Percentiles rank a stretch among this genome's conserved stretches.
These are phyloP conservation scores for Oncorhynchus gorbuscha DNA, from an alignment of 2,113 vertebrate species.

Conservation along the genomic window DNA sequence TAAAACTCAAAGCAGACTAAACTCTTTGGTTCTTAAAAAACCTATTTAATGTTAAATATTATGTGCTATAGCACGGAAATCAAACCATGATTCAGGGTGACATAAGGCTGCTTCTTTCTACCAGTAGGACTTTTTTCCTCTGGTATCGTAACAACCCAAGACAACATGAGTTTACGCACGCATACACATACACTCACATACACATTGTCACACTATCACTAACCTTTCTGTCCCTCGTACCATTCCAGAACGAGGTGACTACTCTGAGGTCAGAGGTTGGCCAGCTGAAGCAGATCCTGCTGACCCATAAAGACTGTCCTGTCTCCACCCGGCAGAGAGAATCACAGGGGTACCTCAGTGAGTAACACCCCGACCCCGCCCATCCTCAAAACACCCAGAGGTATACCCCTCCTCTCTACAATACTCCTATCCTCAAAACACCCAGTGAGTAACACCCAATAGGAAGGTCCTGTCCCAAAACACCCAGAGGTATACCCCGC, in stretches of 20 bases:
- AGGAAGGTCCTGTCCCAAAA: no score
- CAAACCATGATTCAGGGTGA: no score
- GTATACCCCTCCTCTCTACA: not conserved
- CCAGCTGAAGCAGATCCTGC: slow-evolving; percentile 95
- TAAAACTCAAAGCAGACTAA: no score
- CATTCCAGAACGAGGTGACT: slow-evolving; percentile 90
- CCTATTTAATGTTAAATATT: no score
- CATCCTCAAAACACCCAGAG: no score
- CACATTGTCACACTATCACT: not conserved
- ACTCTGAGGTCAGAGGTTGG: slow-evolving; percentile 96
- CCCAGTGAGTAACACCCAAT: no score
- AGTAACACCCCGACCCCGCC: slow-evolving; percentile 67
- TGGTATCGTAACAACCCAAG: no score
- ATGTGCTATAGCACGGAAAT: no score
- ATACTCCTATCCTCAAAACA: not conserved
- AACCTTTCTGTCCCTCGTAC: slow-evolving; percentile 19
- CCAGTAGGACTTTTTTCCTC: no score
- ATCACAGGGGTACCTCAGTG: slow-evolving; percentile 93
- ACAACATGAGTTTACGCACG: not conserved
- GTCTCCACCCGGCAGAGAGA: slow-evolving; percentile 96
- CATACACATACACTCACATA: not conserved
- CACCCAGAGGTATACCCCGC: not conserved
- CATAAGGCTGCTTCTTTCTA: no score
- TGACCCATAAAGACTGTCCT: slow-evolving; percentile 98
- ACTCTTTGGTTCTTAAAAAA: no score